These are phyloP conservation scores for Clusia tigrina DNA, from an alignment of 2,888 invertebrate genomes.

Conservation along the genomic window DNA sequence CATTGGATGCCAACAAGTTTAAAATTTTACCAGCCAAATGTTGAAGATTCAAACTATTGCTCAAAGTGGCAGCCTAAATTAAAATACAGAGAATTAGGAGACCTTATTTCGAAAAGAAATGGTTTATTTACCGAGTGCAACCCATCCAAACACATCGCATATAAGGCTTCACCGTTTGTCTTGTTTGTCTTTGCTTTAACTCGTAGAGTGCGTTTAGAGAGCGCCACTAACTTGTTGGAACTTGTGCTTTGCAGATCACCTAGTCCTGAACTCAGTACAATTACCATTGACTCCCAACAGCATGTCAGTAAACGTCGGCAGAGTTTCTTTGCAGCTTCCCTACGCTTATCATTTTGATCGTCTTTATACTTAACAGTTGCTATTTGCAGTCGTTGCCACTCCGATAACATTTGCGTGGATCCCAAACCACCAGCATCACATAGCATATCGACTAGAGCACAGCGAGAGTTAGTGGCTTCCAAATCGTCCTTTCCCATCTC, in stretches of 20 bases:
- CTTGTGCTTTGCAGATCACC: slow-evolving; percentile 66
- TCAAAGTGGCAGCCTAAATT: slow-evolving; percentile 81
- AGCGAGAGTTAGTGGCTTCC: slow-evolving; percentile 53
- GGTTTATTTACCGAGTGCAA: slow-evolving; percentile 75
- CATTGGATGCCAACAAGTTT: slow-evolving; percentile 84
- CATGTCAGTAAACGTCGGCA: slow-evolving; percentile 82
- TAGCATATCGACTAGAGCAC: slow-evolving; percentile 64
- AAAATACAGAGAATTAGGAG: not conserved
- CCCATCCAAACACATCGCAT: slow-evolving; percentile 87
- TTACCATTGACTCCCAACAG: slow-evolving; percentile 92
- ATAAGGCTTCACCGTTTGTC: slow-evolving; percentile 76
- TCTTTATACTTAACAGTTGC: slow-evolving; percentile 73
- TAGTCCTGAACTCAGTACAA: slow-evolving; percentile 82
- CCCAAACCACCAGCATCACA: slow-evolving; percentile 85
- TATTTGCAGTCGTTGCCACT: slow-evolving; percentile 85
- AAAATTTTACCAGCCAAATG: slow-evolving; percentile 91
- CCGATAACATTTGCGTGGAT: slow-evolving; percentile 83
- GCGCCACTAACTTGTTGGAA: slow-evolving; percentile 69
- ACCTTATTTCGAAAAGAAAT: not conserved
- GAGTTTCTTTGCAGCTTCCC: slow-evolving; percentile 81
- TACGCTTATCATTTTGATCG: slow-evolving; percentile 74
- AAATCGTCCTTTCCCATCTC: slow-evolving; percentile 54
- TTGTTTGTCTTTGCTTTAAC: slow-evolving; percentile 66
- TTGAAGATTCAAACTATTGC: slow-evolving; percentile 88
- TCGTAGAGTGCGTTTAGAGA: slow-evolving; percentile 66